Percentiles rank a stretch among this genome's conserved stretches.
Evolutionary conservation across 2,113 vertebrate species (phyloP).

Genomic region (Colistium nudipinnis): DNA sequence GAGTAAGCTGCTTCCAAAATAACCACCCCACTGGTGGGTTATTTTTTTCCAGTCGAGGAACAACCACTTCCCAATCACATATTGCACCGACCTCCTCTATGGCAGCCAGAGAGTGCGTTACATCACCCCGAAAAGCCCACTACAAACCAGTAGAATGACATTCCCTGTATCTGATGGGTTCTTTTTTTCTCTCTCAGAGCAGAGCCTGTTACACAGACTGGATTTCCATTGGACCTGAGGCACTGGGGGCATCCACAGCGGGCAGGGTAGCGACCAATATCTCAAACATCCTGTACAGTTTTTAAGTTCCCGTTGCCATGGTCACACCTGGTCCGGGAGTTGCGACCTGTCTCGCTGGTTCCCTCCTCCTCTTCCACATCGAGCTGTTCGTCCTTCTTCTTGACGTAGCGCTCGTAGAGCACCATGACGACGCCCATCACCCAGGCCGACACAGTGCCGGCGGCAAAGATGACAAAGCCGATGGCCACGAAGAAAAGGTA

Average conservation of each 20-base stretch:
- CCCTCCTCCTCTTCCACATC: conserved; percentile 71
- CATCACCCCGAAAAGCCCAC: conserved; percentile 37
- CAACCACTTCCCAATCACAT: conserved; percentile 1
- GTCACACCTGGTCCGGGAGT: conserved; percentile 38
- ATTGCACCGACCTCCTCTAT: conserved; percentile 25
- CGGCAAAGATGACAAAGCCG: conserved; percentile 90
- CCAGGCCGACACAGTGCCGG: conserved; percentile 87
- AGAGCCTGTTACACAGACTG: conserved; percentile 27
- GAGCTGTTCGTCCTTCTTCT: conserved; percentile 76
- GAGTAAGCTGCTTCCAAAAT: neutral
- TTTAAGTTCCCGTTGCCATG: conserved; percentile 68
- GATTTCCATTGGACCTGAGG: conserved; percentile 52
- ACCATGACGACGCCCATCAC: conserved; percentile 86
- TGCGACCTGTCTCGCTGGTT: conserved; percentile 12
- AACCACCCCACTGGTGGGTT: neutral
- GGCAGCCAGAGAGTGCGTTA: conserved; percentile 25
- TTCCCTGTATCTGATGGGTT: conserved; percentile 27
- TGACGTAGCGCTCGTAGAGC: conserved; percentile 81
- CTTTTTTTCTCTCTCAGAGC: conserved; percentile 11
- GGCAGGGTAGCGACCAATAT: neutral
- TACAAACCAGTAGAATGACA: conserved; percentile 30
- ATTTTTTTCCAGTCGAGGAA: neutral
- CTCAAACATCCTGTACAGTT: conserved; percentile 61
- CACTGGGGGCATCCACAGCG: conserved; percentile 62
- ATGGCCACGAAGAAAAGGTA: conserved; percentile 89